Evolutionary conservation across 1,140 invertebrate genomes (phyloP).

Genomic region (Adoxophyes honmai): DNA sequence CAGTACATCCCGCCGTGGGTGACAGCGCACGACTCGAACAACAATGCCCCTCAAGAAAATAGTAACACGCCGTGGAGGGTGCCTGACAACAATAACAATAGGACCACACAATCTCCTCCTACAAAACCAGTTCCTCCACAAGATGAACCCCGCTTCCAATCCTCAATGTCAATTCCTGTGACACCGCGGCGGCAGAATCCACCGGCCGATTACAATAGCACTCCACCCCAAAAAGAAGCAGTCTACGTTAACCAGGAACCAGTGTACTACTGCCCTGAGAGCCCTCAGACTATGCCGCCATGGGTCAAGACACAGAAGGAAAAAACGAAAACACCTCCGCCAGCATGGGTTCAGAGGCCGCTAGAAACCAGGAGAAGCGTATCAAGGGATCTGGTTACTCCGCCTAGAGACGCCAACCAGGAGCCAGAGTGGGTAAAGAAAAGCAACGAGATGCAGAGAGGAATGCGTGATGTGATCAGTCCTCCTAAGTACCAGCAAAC

Average conservation of each 20-base stretch:
- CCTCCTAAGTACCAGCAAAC: conserved; percentile 63
- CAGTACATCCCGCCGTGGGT: conserved; percentile 54
- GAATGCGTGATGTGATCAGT: conserved; percentile 53
- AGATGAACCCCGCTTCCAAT: conserved; percentile 65
- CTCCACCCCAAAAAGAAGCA: conserved; percentile 51
- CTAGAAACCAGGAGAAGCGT: conserved; percentile 57
- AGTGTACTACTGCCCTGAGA: conserved; percentile 64
- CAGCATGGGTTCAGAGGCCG: conserved; percentile 67
- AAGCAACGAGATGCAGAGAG: conserved; percentile 63
- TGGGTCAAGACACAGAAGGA: conserved; percentile 72
- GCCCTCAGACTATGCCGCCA: conserved; percentile 64
- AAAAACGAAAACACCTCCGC: conserved; percentile 71
- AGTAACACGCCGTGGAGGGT: conserved; percentile 41
- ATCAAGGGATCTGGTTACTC: conserved; percentile 56
- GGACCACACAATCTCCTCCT: conserved; percentile 31
- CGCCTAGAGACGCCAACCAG: conserved; percentile 55
- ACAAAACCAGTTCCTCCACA: conserved; percentile 28
- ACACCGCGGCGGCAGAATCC: conserved; percentile 56
- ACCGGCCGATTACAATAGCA: conserved; percentile 53
- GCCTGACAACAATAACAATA: conserved; percentile 37
- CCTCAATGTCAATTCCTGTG: conserved; percentile 71
- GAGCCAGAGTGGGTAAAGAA: conserved; percentile 68
- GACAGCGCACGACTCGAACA: conserved; percentile 45
- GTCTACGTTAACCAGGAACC: conserved; percentile 65
- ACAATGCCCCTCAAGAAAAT: conserved; percentile 45